Percentiles rank a stretch among this genome's conserved stretches.
These are phyloP conservation scores for Himalopsyche anomala DNA, from an alignment of 2,888 invertebrate genomes.

Conservation along the genomic window DNA sequence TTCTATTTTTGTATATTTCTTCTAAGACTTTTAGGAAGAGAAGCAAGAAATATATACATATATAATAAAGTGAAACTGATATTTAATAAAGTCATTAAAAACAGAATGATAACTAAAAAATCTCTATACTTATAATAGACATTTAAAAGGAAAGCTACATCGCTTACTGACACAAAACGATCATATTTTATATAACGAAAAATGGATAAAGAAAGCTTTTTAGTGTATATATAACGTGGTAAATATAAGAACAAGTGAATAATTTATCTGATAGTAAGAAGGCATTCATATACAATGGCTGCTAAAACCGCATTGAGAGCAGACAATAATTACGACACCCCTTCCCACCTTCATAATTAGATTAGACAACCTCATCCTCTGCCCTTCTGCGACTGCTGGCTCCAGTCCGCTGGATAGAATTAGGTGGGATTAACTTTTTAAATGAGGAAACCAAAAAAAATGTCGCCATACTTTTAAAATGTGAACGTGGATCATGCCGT, in stretches of 20 bases:
- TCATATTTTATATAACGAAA: too few relatives aligned
- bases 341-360: slow-evolving; percentile 13
- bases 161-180: too few relatives aligned
- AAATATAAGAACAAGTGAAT: background rate
- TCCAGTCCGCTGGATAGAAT: background rate
- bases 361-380: slow-evolving; percentile 1
- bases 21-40: too few relatives aligned
- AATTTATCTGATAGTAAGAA: slow-evolving; percentile 6
- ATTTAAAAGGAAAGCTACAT: too few relatives aligned
- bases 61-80: too few relatives aligned
- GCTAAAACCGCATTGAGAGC: slow-evolving; percentile 3
- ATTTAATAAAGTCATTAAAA: too few relatives aligned
- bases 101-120: too few relatives aligned
- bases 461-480: background rate
- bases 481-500: background rate
- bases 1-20: too few relatives aligned
- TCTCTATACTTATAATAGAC: too few relatives aligned
- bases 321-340: slow-evolving; percentile 13
- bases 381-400: background rate
- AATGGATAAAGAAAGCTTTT: too few relatives aligned
- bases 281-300: background rate
- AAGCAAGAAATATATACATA: too few relatives aligned
- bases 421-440: background rate
- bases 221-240: too few relatives aligned
- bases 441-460: background rate